Evolutionary conservation across 2,113 vertebrate species (phyloP).

Genomic region (Otolemur garnettii): DNA sequence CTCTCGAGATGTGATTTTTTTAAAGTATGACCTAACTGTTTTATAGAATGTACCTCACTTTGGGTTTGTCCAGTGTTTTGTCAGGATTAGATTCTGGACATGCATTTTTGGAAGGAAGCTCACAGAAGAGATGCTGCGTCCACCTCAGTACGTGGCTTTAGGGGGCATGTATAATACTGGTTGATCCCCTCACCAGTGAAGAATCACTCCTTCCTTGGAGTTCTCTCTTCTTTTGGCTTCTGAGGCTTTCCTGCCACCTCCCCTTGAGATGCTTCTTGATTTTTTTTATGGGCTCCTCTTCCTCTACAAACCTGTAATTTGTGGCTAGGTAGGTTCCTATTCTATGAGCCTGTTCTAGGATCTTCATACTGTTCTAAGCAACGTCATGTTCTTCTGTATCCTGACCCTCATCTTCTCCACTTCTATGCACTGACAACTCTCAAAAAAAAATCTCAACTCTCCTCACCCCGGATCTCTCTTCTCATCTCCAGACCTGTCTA

Average conservation of each 20-base stretch:
- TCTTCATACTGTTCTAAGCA: not conserved
- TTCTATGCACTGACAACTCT: not conserved
- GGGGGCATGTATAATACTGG: fast-evolving
- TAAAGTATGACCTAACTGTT: not conserved
- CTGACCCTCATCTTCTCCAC: not conserved
- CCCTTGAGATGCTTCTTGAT: not conserved
- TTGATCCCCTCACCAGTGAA: not conserved
- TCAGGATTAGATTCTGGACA: not conserved
- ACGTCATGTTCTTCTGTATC: not conserved
- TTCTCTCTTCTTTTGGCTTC: not conserved
- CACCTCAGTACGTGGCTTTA: not conserved
- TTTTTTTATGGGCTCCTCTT: not conserved
- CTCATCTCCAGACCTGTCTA: not conserved
- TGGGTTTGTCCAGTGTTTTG: not conserved
- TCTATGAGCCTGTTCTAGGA: not conserved
- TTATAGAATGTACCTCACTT: not conserved
- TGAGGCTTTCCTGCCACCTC: not conserved
- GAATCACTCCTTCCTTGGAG: not conserved
- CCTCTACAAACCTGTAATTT: not conserved
- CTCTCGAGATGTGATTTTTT: not conserved
- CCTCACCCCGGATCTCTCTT: not conserved
- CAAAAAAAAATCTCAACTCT: not conserved
- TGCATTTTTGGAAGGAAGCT: not conserved
- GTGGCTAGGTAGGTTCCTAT: not conserved
- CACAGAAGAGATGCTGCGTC: not conserved